phyloP scores from a whole-genome alignment of 2,888 invertebrate species.

The Lepas anatifera region DNA sequence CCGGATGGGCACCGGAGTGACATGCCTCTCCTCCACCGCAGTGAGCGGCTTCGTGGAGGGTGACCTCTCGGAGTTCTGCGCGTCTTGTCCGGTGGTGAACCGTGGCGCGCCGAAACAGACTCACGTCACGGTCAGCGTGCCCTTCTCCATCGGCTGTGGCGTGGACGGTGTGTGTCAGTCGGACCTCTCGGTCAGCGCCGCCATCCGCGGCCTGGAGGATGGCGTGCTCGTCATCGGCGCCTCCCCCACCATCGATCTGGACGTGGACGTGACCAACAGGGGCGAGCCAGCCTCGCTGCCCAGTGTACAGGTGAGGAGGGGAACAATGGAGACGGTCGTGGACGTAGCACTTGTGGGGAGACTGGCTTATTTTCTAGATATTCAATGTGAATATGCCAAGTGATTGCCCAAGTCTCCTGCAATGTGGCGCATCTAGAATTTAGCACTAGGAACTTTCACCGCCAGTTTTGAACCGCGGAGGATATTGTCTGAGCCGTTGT shows the following conservation, averaged over 20 bases:
- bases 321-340: too few relatives aligned
- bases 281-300: conserved; percentile 24
- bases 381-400: too few relatives aligned
- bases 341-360: too few relatives aligned
- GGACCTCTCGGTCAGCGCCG: not conserved
- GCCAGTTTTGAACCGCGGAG: too few relatives aligned
- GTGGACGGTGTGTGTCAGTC: not conserved
- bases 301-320: conserved; percentile 19
- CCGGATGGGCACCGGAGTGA: too few relatives aligned
- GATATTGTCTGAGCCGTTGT: too few relatives aligned
- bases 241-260: conserved; percentile 5
- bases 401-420: too few relatives aligned
- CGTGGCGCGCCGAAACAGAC: not conserved
- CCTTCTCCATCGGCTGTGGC: conserved; percentile 9
- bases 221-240: not conserved
- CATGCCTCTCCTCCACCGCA: not conserved
- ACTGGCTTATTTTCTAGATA: too few relatives aligned
- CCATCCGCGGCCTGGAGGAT: not conserved
- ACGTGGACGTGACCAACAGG: conserved; percentile 18
- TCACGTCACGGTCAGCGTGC: not conserved
- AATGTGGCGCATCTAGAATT: too few relatives aligned
- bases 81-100: conserved; percentile 9
- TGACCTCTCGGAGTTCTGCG: conserved; percentile 2
- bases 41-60: not conserved
- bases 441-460: too few relatives aligned